Evolutionary conservation across 2,797 vertebrate genomes (phyloP).

Genomic region (Pteropus rufus): DNA sequence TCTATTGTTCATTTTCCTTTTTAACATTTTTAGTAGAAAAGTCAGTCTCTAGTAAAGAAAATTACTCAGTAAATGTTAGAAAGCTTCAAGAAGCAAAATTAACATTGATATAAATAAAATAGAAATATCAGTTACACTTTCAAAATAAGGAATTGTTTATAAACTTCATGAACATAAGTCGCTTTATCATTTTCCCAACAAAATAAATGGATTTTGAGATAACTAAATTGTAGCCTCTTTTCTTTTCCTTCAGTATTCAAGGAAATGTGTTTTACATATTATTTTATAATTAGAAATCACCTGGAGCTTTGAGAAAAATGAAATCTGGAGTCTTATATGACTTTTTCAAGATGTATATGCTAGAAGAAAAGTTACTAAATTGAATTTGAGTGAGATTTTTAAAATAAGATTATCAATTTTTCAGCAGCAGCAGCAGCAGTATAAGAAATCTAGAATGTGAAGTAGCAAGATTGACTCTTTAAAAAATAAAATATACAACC

Average conservation of each 20-base stretch:
- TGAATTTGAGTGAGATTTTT: slow-evolving; percentile 33
- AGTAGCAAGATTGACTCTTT: background rate
- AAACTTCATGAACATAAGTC: background rate
- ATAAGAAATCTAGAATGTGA: background rate
- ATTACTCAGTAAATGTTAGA: slow-evolving; percentile 9
- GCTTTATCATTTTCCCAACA: slow-evolving; percentile 26
- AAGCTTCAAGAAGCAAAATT: slow-evolving; percentile 29
- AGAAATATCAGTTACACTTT: slow-evolving; percentile 30
- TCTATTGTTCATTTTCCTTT: slow-evolving; percentile 21
- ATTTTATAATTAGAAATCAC: slow-evolving; percentile 22
- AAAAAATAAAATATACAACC: background rate
- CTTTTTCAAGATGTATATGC: slow-evolving; percentile 1
- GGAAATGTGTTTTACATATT: background rate
- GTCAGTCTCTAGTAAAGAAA: slow-evolving; percentile 35
- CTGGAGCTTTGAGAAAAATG: background rate
- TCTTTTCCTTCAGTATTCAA: background rate
- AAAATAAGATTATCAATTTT: background rate
- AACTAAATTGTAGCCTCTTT: background rate
- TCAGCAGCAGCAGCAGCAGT: background rate
- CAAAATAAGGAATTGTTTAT: slow-evolving; percentile 15
- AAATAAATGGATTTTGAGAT: slow-evolving; percentile 54
- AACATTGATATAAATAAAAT: slow-evolving; percentile 26
- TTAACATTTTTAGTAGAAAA: slow-evolving; percentile 39
- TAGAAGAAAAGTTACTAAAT: background rate
- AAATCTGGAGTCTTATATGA: slow-evolving; percentile 5